Percentiles rank a stretch among this genome's conserved stretches.
Conservation (phyloP, 2,797 vertebrate genomes). For the Emydoidea blandingii region DNA sequence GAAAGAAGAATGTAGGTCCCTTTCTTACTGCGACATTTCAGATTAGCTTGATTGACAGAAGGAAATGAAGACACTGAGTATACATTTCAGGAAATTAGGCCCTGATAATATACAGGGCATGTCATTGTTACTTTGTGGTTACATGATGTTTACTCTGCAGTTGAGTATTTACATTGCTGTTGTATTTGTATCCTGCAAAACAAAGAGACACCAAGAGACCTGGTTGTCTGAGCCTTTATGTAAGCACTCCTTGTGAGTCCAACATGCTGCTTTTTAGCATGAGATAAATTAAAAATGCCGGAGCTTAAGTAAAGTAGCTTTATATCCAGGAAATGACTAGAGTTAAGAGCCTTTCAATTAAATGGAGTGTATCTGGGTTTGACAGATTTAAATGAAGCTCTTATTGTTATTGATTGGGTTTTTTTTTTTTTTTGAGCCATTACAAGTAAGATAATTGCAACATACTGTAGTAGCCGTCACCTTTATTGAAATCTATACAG, state of each 20-base stretch:
- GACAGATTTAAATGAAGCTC: constrained; percentile 46
- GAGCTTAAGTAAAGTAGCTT: constrained; percentile 38
- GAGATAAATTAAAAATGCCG: constrained; percentile 58
- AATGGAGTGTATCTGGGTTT: constrained; percentile 36
- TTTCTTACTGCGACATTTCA: not conserved
- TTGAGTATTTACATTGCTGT: constrained; percentile 42
- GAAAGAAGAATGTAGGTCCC: not conserved
- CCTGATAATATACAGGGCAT: constrained; percentile 29
- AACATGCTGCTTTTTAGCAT: constrained; percentile 46
- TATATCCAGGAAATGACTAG: constrained; percentile 54
- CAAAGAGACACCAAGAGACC: constrained; percentile 25
- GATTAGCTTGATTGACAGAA: not conserved
- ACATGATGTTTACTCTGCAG: constrained; percentile 34
- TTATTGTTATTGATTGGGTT: constrained; percentile 34
- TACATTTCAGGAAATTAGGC: constrained; percentile 34
- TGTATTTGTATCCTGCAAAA: constrained; percentile 63
- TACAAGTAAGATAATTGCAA: constrained; percentile 37
- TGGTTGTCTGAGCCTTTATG: not conserved
- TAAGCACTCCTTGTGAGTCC: constrained; percentile 24
- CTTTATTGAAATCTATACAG: not conserved
- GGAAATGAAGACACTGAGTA: not conserved
- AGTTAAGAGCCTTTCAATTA: constrained; percentile 72
- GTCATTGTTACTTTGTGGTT: constrained; percentile 44
- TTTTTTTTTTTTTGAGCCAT: constrained; percentile 26
- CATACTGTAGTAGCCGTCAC: not conserved